A percentile compares a stretch with the other conserved stretches of the same genome.
Evolutionary conservation across 2,113 vertebrate species (phyloP).

Genomic region (Poicephalus meyeri): DNA sequence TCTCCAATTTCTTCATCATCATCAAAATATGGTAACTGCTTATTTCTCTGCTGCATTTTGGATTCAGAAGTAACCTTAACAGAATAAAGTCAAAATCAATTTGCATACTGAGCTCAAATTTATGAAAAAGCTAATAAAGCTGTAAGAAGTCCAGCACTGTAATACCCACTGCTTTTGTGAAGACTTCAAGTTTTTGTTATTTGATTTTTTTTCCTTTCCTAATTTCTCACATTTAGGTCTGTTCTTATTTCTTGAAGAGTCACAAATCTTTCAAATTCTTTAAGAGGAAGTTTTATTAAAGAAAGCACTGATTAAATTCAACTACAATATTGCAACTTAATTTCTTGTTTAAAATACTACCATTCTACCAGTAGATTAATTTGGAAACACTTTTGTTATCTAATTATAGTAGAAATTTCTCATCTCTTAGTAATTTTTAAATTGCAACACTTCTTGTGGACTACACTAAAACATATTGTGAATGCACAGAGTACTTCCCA

Average conservation of each 20-base stretch:
- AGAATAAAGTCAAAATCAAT: constrained; percentile 30
- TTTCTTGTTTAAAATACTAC: neutral
- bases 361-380: neutral
- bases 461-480: neutral
- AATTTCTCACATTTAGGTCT: neutral
- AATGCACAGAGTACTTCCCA: neutral
- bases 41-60: constrained; percentile 77
- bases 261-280: neutral
- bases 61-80: constrained; percentile 74
- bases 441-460: neutral
- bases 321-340: neutral
- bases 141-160: neutral
- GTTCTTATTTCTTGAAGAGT: neutral
- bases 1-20: constrained; percentile 90
- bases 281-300: neutral
- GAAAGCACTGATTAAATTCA: neutral
- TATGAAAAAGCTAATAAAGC: neutral
- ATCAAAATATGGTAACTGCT: constrained; percentile 82
- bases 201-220: neutral
- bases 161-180: neutral
- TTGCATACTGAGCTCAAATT: neutral
- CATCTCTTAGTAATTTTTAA: neutral
- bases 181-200: neutral
- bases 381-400: neutral
- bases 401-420: neutral